Evolutionary conservation across 2,113 vertebrate species (phyloP).

Genomic region (Enhydra lutris): DNA sequence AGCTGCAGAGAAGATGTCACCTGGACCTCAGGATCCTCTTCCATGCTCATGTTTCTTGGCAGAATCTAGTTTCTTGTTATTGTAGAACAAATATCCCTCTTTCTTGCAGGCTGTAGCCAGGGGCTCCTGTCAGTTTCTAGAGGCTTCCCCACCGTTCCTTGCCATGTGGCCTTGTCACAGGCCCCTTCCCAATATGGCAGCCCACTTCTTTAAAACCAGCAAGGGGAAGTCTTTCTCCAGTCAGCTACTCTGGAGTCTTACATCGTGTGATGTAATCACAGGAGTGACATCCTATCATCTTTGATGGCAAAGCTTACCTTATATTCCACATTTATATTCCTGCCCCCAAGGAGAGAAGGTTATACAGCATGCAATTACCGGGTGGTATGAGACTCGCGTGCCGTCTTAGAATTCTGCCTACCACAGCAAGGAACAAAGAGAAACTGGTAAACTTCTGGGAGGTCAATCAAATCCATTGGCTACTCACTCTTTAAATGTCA

Average conservation of each 20-base stretch:
- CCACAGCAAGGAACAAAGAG: background rate
- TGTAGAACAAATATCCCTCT: background rate
- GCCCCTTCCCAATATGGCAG: background rate
- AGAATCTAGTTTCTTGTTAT: background rate
- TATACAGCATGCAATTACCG: background rate
- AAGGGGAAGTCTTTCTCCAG: background rate
- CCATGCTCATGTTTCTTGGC: background rate
- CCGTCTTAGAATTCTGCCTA: background rate
- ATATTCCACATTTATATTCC: background rate
- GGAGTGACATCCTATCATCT: background rate
- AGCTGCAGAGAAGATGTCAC: background rate
- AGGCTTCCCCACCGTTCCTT: background rate
- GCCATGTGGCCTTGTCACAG: background rate
- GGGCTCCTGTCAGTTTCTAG: background rate
- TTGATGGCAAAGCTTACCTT: background rate
- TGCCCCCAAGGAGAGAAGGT: background rate
- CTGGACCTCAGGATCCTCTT: background rate
- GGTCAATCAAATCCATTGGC: background rate
- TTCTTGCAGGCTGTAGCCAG: background rate
- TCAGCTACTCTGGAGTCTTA: background rate
- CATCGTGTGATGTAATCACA: background rate
- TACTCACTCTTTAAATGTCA: background rate
- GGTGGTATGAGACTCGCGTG: background rate
- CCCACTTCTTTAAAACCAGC: background rate
- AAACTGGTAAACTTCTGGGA: background rate